A percentile compares a stretch with the other conserved stretches of the same genome.
phyloP scores from a whole-genome alignment of 2,797 vertebrate species.

The Caiman crocodilus region DNA sequence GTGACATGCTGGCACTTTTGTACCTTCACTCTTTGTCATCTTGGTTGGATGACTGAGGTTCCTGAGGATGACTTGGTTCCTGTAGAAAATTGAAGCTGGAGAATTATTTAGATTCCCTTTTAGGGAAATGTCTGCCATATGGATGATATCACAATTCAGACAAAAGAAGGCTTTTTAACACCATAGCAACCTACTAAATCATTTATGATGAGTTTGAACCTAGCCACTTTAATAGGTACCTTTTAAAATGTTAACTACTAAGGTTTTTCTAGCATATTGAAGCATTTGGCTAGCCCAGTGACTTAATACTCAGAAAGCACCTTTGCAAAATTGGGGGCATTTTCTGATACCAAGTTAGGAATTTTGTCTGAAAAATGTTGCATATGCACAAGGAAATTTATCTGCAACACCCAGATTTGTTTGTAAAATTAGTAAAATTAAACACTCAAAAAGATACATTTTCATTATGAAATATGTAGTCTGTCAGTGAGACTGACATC shows the following conservation, averaged over 20 bases:
- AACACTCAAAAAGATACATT: not conserved
- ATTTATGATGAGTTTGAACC: not conserved
- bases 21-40: not conserved
- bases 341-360: not conserved
- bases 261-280: not conserved
- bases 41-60: not conserved
- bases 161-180: not conserved
- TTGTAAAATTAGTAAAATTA: not conserved
- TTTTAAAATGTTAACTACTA: not conserved
- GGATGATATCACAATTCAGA: not conserved
- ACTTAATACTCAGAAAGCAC: not conserved
- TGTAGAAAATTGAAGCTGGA: not conserved
- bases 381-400: not conserved
- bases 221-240: not conserved
- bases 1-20: not conserved
- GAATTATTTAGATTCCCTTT: not conserved
- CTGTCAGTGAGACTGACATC: not conserved
- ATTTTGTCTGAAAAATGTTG: not conserved
- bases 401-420: fast-evolving
- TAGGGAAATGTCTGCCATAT: not conserved
- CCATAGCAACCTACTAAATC: fast-evolving
- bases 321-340: not conserved
- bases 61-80: too few relatives aligned
- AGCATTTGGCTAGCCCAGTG: not conserved
- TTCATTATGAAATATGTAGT: fast-evolving